Conservation (phyloP, 2,113 vertebrate genomes). For the Lanius collurio region DNA sequence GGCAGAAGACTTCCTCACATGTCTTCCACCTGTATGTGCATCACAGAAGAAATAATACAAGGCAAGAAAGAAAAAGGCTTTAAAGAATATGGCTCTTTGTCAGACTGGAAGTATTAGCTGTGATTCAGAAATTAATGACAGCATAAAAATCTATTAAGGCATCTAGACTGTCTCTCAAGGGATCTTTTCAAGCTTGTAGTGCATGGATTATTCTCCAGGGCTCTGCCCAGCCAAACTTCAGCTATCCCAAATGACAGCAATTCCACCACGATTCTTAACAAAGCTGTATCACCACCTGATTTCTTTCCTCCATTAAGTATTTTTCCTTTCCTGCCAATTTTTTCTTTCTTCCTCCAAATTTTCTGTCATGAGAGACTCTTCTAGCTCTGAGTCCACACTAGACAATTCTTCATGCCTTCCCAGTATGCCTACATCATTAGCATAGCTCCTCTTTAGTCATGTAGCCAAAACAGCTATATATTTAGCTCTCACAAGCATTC, state of each 20-base stretch:
- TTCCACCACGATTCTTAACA: slow-evolving; percentile 23
- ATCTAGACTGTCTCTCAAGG: slow-evolving; percentile 47
- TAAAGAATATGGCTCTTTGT: slow-evolving; percentile 42
- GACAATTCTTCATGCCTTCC: slow-evolving; percentile 25
- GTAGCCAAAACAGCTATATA: slow-evolving; percentile 58
- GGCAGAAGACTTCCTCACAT: neutral
- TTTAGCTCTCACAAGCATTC: slow-evolving; percentile 58
- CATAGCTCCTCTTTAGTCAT: slow-evolving; percentile 54
- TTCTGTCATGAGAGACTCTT: neutral
- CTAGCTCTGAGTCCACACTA: neutral
- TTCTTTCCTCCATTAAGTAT: neutral
- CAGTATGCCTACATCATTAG: slow-evolving; percentile 40
- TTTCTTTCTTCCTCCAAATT: neutral
- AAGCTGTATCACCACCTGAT: slow-evolving; percentile 6
- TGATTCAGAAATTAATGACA: slow-evolving; percentile 61
- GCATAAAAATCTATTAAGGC: slow-evolving; percentile 64
- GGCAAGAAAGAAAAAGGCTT: slow-evolving; percentile 8
- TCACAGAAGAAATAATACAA: neutral
- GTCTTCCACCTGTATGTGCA: neutral
- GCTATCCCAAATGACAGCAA: slow-evolving; percentile 38
- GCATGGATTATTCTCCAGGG: slow-evolving; percentile 29
- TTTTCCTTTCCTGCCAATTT: neutral
- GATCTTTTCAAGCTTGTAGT: slow-evolving; percentile 28
- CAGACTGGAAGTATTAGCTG: slow-evolving; percentile 38
- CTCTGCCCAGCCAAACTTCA: slow-evolving; percentile 51